Percentiles rank a stretch among this genome's conserved stretches.
Evolutionary conservation across 2,888 invertebrate species (phyloP).

Genomic region (Dasypolia templi): DNA sequence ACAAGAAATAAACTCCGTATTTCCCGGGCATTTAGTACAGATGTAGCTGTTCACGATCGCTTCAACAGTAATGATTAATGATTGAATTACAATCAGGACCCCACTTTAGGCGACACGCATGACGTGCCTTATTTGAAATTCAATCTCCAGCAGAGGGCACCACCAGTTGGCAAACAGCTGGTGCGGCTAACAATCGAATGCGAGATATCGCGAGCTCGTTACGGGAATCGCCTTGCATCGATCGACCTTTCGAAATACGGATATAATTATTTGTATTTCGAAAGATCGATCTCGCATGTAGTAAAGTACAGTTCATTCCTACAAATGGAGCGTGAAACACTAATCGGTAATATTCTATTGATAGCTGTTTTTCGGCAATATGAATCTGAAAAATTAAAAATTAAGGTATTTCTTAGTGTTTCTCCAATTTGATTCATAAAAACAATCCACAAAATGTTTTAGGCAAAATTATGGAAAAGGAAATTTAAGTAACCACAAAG

Average conservation of each 20-base stretch:
- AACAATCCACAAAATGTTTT: not conserved
- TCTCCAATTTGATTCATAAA: not conserved
- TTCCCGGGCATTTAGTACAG: constrained; percentile 58
- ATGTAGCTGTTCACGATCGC: constrained; percentile 60
- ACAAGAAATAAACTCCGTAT: constrained; percentile 50
- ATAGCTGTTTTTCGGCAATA: not conserved
- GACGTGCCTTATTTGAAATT: constrained; percentile 69
- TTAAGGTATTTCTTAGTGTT: too few species aligned
- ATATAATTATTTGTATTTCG: constrained; percentile 56
- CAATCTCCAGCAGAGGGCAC: constrained; percentile 68
- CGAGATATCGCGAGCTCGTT: constrained; percentile 54
- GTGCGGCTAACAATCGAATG: constrained; percentile 60
- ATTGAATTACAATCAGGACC: constrained; percentile 68
- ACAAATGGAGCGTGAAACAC: not conserved
- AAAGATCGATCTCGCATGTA: constrained; percentile 35
- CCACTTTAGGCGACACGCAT: constrained; percentile 64
- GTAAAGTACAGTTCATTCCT: constrained; percentile 5
- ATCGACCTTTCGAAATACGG: too few species aligned
- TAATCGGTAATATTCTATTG: not conserved
- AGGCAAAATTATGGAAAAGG: constrained; percentile 6
- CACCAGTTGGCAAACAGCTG: constrained; percentile 65
- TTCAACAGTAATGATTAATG: constrained; percentile 67
- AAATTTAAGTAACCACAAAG: constrained; percentile 21
- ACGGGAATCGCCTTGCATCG: constrained; percentile 57
- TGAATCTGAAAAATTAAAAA: too few species aligned